These are phyloP conservation scores for Montifringilla adamsi DNA, from an alignment of 2,113 vertebrate genomes.

Conservation along the genomic window DNA sequence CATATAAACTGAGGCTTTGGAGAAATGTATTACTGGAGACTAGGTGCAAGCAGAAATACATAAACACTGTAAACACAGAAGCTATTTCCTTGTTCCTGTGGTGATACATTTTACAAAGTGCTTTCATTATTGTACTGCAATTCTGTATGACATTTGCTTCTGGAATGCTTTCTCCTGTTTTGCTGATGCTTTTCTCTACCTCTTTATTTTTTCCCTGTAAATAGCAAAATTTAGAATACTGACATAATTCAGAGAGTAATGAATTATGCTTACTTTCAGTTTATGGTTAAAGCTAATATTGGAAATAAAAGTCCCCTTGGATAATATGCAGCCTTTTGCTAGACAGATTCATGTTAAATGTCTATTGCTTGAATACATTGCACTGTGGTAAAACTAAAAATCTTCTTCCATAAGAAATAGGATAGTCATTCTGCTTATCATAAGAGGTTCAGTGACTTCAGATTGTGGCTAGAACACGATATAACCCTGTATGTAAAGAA, in stretches of 20 bases:
- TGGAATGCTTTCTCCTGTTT: constrained; percentile 2
- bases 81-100: constrained; percentile 17
- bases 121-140: neutral
- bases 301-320: neutral
- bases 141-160: constrained; percentile 4
- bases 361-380: neutral
- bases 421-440: neutral
- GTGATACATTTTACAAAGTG: neutral
- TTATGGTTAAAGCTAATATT: neutral
- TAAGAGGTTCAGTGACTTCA: neutral
- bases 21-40: neutral
- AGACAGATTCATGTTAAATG: neutral
- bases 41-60: neutral
- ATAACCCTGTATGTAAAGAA: neutral
- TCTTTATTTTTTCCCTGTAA: neutral
- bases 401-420: neutral
- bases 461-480: neutral
- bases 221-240: neutral
- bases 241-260: neutral
- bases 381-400: neutral
- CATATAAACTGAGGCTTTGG: neutral
- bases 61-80: neutral
- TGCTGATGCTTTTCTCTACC: neutral
- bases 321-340: neutral
- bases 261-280: neutral